Evolutionary conservation across 2,888 invertebrate species (phyloP), one percentile per base, ranked within the genome.

Genomic region (Xylota sylvarum): DNA sequence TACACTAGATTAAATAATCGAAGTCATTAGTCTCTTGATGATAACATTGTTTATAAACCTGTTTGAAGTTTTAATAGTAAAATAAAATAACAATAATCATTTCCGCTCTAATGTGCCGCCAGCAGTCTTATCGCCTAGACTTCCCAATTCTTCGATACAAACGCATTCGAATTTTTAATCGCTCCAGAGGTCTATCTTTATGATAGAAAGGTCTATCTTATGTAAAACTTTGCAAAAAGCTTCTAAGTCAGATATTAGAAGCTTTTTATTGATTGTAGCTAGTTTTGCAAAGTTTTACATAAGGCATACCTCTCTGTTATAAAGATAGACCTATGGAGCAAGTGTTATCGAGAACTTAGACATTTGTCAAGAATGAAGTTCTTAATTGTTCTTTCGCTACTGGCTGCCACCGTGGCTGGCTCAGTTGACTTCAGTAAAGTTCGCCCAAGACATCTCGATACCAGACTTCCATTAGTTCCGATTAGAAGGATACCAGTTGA

Each of bases 351-450:
- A 14, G 30, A 40, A 12, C 23, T 35, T 17, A 19, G 14, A 10
- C 32, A 23, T n/a, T 60, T 5, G 37, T 12, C 7, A 30, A 69
- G 40, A 4, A 78, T 78, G 78, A 60, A 60, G 52, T 12, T 58
- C 1, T 14, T 69, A 1, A 60, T 78, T 1, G 52, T 69, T 17
- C 4, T 78, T 10, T 4, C 12, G 4, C 9, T 78, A 0, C 12
- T 78, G 2, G 78, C 32, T 7, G 78, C 60, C 14, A n/a, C 69
- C 14, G 52, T 52, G 37, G 60, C 69, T 27, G 37, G 43, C 23
- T 43, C 40, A 10, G 5, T 46, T 19, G 43, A 78, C 52, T 14
- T 43, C 1, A 23, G 23, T 7, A 19, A 43, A 9, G 60, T 78
- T 14, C 50, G 30, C 1, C 52, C 50, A 14, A 52, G 64, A 27